Percentiles rank a stretch among this genome's conserved stretches.
Conservation (phyloP, 2,888 invertebrate genomes). For the Tipula unca region DNA sequence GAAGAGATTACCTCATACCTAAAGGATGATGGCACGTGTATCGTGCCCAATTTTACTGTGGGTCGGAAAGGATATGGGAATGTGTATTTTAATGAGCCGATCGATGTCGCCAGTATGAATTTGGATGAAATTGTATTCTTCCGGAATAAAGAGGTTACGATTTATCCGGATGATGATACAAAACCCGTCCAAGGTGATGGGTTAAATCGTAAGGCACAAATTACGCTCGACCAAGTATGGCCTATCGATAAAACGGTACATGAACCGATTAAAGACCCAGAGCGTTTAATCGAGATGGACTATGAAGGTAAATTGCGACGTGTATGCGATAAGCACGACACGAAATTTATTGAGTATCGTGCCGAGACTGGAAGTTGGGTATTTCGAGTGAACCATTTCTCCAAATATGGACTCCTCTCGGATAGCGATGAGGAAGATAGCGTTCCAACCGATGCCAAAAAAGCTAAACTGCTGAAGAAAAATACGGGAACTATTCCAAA, state of each 20-base stretch:
- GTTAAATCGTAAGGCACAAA: slow-evolving; percentile 82
- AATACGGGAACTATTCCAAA: neutral
- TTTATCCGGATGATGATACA: slow-evolving; percentile 83
- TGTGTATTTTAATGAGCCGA: slow-evolving; percentile 73
- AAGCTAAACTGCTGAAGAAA: slow-evolving; percentile 32
- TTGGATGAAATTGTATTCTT: slow-evolving; percentile 86
- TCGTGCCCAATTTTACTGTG: slow-evolving; percentile 79
- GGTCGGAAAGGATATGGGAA: slow-evolving; percentile 87
- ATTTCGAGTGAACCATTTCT: slow-evolving; percentile 89
- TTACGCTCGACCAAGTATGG: slow-evolving; percentile 91
- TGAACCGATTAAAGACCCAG: slow-evolving; percentile 68
- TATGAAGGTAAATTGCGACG: slow-evolving; percentile 78
- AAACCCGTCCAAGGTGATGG: slow-evolving; percentile 85
- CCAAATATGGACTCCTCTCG: slow-evolving; percentile 74
- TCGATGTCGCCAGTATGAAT: slow-evolving; percentile 78
- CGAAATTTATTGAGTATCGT: slow-evolving; percentile 88
- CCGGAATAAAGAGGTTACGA: slow-evolving; percentile 86
- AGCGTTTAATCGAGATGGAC: slow-evolving; percentile 67
- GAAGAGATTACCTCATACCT: slow-evolving; percentile 69
- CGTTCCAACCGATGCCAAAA: slow-evolving; percentile 40
- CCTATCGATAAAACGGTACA: slow-evolving; percentile 79
- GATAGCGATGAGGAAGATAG: slow-evolving; percentile 89
- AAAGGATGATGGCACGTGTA: slow-evolving; percentile 60
- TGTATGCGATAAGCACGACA: slow-evolving; percentile 78
- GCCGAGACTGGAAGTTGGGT: slow-evolving; percentile 97